phyloP scores from a whole-genome alignment of 2,113 vertebrate species.

The Trachemys scripta region DNA sequence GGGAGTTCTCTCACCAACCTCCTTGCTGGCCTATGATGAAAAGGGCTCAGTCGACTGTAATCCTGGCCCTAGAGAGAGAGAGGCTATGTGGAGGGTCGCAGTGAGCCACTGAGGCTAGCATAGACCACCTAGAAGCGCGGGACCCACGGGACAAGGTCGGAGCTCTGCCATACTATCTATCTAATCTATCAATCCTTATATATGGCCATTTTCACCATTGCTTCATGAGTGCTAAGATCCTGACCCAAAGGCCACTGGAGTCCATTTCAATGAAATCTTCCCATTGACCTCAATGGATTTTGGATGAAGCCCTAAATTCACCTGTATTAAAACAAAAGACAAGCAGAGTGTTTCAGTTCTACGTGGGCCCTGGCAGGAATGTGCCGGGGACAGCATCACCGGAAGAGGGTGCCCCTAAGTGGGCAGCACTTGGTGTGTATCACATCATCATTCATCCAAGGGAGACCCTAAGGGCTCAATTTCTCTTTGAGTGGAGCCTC shows the following conservation, averaged over 20 bases:
- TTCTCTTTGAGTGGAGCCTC: background rate
- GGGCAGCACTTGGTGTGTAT: accelerated
- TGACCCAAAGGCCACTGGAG: background rate
- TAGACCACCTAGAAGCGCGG: too few relatives aligned
- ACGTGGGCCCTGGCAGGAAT: background rate
- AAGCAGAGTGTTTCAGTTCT: background rate
- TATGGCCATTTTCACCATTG: background rate
- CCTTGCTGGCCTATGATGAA: too few relatives aligned
- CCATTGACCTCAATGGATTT: background rate
- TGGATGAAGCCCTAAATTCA: background rate
- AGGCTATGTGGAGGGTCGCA: too few relatives aligned
- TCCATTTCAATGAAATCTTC: background rate
- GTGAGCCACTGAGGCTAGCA: too few relatives aligned
- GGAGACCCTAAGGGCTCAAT: background rate
- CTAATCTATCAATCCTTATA: background rate
- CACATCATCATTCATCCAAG: background rate
- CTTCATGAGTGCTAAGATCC: background rate
- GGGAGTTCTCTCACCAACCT: too few relatives aligned
- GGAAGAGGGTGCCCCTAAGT: accelerated
- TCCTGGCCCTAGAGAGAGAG: too few relatives aligned
- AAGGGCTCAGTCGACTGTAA: too few relatives aligned
- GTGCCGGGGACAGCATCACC: background rate
- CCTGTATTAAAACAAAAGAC: background rate
- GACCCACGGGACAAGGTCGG: too few relatives aligned
- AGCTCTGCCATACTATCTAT: too few relatives aligned